Base-by-base conservation (phyloP, 2,113 vertebrate genomes). In the Zingel zingel region DNA sequence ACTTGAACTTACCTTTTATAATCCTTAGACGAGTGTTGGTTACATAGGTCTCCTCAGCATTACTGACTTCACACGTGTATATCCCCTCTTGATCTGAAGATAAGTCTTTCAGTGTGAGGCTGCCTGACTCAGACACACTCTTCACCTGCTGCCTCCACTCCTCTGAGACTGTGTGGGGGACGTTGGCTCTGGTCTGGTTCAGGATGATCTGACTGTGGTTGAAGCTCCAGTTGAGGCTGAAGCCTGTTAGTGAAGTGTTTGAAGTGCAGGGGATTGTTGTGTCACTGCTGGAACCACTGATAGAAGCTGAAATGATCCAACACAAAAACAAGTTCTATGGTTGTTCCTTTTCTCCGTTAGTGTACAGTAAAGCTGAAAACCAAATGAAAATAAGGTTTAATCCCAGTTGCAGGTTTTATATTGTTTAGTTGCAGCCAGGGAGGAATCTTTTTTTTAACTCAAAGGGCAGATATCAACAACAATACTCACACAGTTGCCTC, bases 41-140 rank as follows among this genome's bases (percentile, higher is more conserved):
- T 0, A 66, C 1, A 1, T 13, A 1, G 0, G 67, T 88, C 18
- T 72, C 68, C 2, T 74, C 27, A 0, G 25, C 5, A 1, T 67
- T 9, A 5, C 18, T 59, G 21, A 83, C 10, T 23, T 82, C 73
- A 78, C 93, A 94, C 0, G 51, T 93, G 85, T 93, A 94, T 0
- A 6, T 51, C 27, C 93, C 91, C 6, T 72, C 9, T 0, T 77
- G 69, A 0, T 56, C 0, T 16, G 12, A 4, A 9, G 75, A 59
- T 27, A 88, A 58, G 3, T 45, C 8, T 2, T 43, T 6, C 2
- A 94, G 68, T 1, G 6, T 64, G 73, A 94, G 85, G 43, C 3
- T 18, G 6, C 80, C 84, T 1, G 76, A 53, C 30, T 61, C 13
- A 2, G 83, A 87, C 0, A 74, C 45, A 2, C 2, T 5, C 75